Evolutionary conservation across 2,888 invertebrate genomes (phyloP).

Genomic region (Cryptocephalus moraei): DNA sequence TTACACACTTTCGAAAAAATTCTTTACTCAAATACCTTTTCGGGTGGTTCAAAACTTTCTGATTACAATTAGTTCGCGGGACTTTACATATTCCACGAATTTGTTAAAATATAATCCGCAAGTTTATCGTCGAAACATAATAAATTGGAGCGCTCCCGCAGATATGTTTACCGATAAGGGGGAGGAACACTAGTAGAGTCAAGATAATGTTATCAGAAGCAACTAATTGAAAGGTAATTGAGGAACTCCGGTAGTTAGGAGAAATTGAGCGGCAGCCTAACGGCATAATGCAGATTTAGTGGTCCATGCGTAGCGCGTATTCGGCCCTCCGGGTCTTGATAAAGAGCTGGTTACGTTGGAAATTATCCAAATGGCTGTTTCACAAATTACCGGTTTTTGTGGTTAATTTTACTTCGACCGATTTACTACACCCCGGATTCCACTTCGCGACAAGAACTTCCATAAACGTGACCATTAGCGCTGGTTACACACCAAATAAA

Average conservation of each 20-base stretch:
- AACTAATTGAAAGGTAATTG: constrained; percentile 41
- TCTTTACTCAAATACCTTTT: no score
- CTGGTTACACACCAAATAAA: no score
- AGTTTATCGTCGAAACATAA: no score
- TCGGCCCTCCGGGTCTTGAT: constrained; percentile 32
- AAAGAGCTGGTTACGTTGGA: constrained; percentile 31
- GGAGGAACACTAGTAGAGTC: no score
- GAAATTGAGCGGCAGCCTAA: constrained; percentile 27
- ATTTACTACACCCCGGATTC: constrained; percentile 20
- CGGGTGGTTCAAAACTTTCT: no score
- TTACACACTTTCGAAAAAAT: no score
- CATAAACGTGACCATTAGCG: constrained; percentile 15
- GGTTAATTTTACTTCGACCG: constrained; percentile 21
- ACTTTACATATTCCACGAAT: no score
- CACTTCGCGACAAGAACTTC: constrained; percentile 14
- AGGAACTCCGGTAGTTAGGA: constrained; percentile 36
- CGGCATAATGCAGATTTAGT: constrained; percentile 35
- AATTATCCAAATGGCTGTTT: constrained; percentile 32
- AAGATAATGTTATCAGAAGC: constrained; percentile 37
- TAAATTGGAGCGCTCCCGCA: no score
- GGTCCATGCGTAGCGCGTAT: constrained; percentile 32
- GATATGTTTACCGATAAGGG: no score
- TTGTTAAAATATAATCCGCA: no score
- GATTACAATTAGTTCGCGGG: no score
- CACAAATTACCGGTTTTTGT: constrained; percentile 32